Base-by-base conservation (phyloP, 1,140 invertebrate genomes). In the Atta cephalotes region DNA sequence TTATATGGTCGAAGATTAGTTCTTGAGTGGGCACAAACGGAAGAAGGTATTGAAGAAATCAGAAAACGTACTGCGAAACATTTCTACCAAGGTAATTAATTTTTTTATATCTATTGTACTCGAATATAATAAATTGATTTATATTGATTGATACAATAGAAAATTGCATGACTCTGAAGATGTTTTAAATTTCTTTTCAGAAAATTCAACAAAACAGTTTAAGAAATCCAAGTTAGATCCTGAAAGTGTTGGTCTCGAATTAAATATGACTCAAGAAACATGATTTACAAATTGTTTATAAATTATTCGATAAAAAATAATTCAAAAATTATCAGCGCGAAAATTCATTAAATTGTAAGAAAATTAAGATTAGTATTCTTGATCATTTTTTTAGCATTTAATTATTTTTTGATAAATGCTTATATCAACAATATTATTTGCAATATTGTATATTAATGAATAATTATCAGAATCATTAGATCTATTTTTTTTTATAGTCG, bases 1-100 rank as follows among this genome's bases (percentile, higher is more conserved):
- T 97, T 99, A 94, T 99, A 99, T 94, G 99, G 99, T 4, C 96
- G 99, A 90, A 96, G 99, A 60, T 95, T 99, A 87, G 98, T 99
- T 0, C 95, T 99, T 25, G 99, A 99, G 96, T 99, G 99, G 99
- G 99, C 99, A 0, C 96, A 97, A 58, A 96, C 97, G n/a, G 97
- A 97, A 53, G 97, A 98, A 91, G 96, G 97, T 88, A 95, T 99
- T 4, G 97, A 97, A 21, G 96, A 97, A 86, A 95, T 99, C n/a
- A 96, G 98, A 84, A 98, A 97, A 95, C 97, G 98, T 90, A 99
- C 98, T 0, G 98, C 98, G 0, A 96, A 97, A 92, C 96, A 97
- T 88, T 98, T 97, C 78, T 91, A 96, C 93, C 88, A 92, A 91
- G 94, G 94, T 95, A 93, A 7, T 2, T 82, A 68, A 65, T 70